Conservation (phyloP, 2,888 invertebrate genomes). For the Drosophila anomalata region DNA sequence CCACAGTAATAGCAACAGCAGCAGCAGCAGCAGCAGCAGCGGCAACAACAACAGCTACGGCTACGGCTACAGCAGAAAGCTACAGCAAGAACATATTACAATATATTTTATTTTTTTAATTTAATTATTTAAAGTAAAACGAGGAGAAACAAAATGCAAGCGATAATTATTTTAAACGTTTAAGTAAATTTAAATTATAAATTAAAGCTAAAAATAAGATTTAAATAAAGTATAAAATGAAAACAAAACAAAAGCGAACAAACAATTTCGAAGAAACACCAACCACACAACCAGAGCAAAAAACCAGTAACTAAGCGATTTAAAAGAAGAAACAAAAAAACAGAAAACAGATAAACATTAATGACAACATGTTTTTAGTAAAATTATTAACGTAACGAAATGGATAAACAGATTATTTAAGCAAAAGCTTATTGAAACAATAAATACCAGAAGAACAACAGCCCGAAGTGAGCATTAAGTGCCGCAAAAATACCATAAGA, state of each 20-base stretch:
- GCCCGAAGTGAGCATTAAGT: slow-evolving; percentile 25
- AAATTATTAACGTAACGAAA: slow-evolving; percentile 55
- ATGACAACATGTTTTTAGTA: slow-evolving; percentile 57
- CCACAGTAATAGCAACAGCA: slow-evolving; percentile 55
- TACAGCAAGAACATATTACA: slow-evolving; percentile 70
- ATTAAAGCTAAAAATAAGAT: slow-evolving; percentile 81
- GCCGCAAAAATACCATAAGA: slow-evolving; percentile 33
- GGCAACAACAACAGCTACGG: slow-evolving; percentile 39
- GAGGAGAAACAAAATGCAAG: slow-evolving; percentile 79
- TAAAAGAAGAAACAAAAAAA: slow-evolving; percentile 41
- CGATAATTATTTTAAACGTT: slow-evolving; percentile 84
- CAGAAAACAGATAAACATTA: slow-evolving; percentile 29
- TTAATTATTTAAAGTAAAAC: slow-evolving; percentile 82
- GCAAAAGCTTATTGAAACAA: slow-evolving; percentile 36
- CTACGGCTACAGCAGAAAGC: slow-evolving; percentile 42
- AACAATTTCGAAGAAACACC: slow-evolving; percentile 38
- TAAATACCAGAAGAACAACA: slow-evolving; percentile 22
- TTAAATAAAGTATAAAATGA: slow-evolving; percentile 78
- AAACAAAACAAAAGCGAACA: slow-evolving; percentile 55
- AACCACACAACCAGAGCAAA: slow-evolving; percentile 34
- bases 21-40: slow-evolving; percentile 36
- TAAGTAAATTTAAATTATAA: slow-evolving; percentile 84
- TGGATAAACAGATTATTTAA: slow-evolving; percentile 48
- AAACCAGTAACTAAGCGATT: slow-evolving; percentile 45
- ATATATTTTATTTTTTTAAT: slow-evolving; percentile 82